Evolutionary conservation across 2,113 vertebrate genomes (phyloP).

Genomic region (Phaetusa simplex): DNA sequence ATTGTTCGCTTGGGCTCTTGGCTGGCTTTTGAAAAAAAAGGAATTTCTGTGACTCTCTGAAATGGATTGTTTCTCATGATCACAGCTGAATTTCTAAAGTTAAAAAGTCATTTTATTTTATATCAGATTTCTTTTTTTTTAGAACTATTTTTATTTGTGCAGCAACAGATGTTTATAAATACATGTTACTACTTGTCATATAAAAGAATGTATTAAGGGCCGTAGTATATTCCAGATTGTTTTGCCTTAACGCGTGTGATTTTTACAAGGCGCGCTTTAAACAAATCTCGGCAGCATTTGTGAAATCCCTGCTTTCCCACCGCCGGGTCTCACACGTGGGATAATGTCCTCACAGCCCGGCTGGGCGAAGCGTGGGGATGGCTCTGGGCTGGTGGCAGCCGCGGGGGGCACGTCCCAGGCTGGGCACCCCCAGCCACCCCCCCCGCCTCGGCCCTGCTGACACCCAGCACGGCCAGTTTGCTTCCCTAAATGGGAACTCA

Average conservation of each 20-base stretch:
- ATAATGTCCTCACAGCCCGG: accelerated
- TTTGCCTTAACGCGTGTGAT: neutral
- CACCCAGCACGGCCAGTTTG: neutral
- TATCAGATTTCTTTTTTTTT: neutral
- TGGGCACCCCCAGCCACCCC: neutral
- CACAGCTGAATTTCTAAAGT: neutral
- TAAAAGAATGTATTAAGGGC: neutral
- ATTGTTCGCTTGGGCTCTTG: neutral
- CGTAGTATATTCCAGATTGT: neutral
- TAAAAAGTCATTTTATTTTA: neutral
- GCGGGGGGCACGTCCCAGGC: neutral
- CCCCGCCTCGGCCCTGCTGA: neutral
- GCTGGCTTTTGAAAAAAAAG: neutral
- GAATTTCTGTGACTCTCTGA: neutral
- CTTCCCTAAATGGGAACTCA: accelerated
- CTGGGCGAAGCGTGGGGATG: neutral
- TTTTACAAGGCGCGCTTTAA: neutral
- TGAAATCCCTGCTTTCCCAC: neutral
- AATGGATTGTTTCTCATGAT: neutral
- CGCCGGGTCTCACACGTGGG: accelerated
- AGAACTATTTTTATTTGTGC: neutral
- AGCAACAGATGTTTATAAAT: neutral
- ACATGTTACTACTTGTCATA: neutral
- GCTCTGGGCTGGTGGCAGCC: neutral
- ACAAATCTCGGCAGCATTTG: neutral